Conservation (phyloP, 2,888 invertebrate species). For the Girardia tigrina region DNA sequence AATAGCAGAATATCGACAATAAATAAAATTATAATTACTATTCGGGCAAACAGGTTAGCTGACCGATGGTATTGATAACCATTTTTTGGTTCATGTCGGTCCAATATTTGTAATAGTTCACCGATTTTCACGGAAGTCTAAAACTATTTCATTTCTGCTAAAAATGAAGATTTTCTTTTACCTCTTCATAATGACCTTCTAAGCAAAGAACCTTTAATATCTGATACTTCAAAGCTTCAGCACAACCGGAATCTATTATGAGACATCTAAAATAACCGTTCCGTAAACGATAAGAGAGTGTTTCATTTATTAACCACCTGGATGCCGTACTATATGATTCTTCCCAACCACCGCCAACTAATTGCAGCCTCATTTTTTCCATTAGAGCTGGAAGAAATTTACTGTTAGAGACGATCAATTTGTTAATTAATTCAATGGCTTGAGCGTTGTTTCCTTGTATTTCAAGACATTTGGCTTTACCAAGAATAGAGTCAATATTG, state of each 20-base stretch:
- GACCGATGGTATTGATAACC: constrained; percentile 60
- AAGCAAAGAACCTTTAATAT: constrained; percentile 63
- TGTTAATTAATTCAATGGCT: constrained; percentile 65
- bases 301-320: constrained; percentile 44
- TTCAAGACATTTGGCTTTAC: constrained; percentile 65
- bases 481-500: constrained; percentile 55
- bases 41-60: constrained; percentile 57
- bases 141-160: too few relatives aligned
- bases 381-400: constrained; percentile 65
- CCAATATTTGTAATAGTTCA: constrained; percentile 59
- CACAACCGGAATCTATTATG: constrained; percentile 60
- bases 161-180: constrained; percentile 39
- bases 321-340: constrained; percentile 66
- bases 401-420: constrained; percentile 65
- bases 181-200: constrained; percentile 63
- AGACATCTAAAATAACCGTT: constrained; percentile 55
- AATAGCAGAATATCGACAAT: too few relatives aligned
- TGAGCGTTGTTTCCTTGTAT: constrained; percentile 61
- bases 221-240: constrained; percentile 60
- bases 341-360: constrained; percentile 76
- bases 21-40: constrained; percentile 56
- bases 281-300: neutral
- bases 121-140: constrained; percentile 52
- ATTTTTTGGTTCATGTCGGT: constrained; percentile 65
- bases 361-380: constrained; percentile 72